Percentiles rank a stretch among this genome's conserved stretches.
Evolutionary conservation across 2,888 invertebrate genomes (phyloP).

Genomic region (Tipula unca): DNA sequence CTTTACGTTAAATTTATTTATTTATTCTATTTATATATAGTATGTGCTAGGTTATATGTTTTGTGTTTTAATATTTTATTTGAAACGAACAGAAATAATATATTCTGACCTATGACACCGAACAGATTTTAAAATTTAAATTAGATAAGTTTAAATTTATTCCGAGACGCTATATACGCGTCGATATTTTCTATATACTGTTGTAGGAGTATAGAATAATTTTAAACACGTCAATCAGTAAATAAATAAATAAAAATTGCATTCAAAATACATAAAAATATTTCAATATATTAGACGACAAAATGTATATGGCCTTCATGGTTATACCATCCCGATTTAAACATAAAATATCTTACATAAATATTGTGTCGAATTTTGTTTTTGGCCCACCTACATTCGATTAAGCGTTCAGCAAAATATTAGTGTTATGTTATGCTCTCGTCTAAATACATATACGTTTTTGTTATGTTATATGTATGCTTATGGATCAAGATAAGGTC

Average conservation of each 20-base stretch:
- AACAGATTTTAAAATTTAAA: not conserved
- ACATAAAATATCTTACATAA: not conserved
- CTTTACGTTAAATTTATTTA: not conserved
- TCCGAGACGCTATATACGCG: not conserved
- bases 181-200: not conserved
- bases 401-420: not conserved
- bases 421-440: not conserved
- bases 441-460: not conserved
- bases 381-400: not conserved
- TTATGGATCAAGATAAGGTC: constrained; percentile 4
- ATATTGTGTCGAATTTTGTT: not conserved
- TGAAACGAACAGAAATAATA: not conserved
- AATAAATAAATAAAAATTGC: too few species aligned
- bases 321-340: not conserved
- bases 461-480: not conserved
- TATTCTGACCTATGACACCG: not conserved
- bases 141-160: not conserved
- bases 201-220: not conserved
- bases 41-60: too few species aligned
- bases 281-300: not conserved
- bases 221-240: not conserved
- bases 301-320: not conserved
- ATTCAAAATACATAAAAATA: not conserved
- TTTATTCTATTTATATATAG: constrained; percentile 1
- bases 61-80: not conserved